phyloP scores from a whole-genome alignment of 2,113 vertebrate genomes.

The Myotis yumanensis region DNA sequence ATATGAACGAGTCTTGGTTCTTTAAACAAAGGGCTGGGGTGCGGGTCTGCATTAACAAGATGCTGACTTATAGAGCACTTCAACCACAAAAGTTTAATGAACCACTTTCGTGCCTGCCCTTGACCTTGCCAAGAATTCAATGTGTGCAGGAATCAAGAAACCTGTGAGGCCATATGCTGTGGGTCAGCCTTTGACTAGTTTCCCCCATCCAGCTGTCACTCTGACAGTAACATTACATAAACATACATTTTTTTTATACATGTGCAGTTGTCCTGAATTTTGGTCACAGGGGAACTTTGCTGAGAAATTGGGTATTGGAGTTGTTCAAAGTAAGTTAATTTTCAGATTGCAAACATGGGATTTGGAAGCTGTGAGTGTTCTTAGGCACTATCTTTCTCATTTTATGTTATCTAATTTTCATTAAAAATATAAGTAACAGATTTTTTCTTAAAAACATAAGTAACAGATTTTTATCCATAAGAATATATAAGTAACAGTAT shows the following conservation, averaged over 20 bases:
- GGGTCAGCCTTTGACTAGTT: constrained; percentile 57
- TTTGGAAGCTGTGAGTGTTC: neutral
- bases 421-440: neutral
- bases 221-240: constrained; percentile 17
- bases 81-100: constrained; percentile 36
- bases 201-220: constrained; percentile 34
- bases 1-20: neutral
- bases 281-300: neutral
- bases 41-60: neutral
- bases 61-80: constrained; percentile 24
- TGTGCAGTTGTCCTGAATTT: neutral
- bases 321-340: neutral
- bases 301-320: neutral
- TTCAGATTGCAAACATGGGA: neutral
- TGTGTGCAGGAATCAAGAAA: constrained; percentile 45
- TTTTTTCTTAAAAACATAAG: neutral
- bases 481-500: neutral
- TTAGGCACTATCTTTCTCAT: neutral
- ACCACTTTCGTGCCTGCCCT: constrained; percentile 13
- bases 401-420: neutral
- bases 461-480: neutral
- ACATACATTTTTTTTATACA: neutral
- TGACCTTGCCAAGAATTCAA: constrained; percentile 67
- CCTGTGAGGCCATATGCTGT: constrained; percentile 58
- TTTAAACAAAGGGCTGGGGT: neutral